Evolutionary conservation across 2,888 invertebrate genomes (phyloP).

Genomic region (Dasysyrphus tricinctus): DNA sequence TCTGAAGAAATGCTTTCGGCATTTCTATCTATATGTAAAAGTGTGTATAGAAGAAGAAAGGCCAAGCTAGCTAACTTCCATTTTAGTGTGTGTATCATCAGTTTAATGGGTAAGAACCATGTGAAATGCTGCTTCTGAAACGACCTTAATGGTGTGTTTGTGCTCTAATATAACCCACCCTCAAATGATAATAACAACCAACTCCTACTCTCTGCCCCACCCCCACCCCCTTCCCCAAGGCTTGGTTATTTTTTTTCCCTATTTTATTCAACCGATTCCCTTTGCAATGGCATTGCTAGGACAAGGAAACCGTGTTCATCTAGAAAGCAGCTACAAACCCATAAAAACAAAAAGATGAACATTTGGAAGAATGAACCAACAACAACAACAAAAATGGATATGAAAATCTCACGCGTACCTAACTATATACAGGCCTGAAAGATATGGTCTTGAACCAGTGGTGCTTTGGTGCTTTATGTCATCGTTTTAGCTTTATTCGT

Average conservation of each 20-base stretch:
- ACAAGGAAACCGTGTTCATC: slow-evolving; percentile 39
- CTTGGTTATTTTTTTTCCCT: slow-evolving; percentile 1
- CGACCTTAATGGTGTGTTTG: slow-evolving; percentile 72
- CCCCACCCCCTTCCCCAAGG: neutral
- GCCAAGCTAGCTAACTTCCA: slow-evolving; percentile 31
- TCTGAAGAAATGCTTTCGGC: neutral
- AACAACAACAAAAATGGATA: slow-evolving; percentile 26
- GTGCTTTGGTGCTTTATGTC: slow-evolving; percentile 44
- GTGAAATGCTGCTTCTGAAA: slow-evolving; percentile 54
- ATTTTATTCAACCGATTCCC: slow-evolving; percentile 4
- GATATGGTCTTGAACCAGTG: slow-evolving; percentile 37
- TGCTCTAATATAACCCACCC: slow-evolving; percentile 62
- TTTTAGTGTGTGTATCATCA: slow-evolving; percentile 39
- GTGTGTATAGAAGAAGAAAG: slow-evolving; percentile 13
- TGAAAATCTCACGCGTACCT: slow-evolving; percentile 49
- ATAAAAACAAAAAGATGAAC: slow-evolving; percentile 15
- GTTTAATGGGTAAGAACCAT: slow-evolving; percentile 55
- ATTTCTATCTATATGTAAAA: neutral
- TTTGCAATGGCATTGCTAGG: slow-evolving; percentile 19
- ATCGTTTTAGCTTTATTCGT: slow-evolving; percentile 35
- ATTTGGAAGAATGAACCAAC: neutral
- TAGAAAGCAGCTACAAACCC: slow-evolving; percentile 7
- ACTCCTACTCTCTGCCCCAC: too few species aligned
- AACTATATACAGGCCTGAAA: slow-evolving; percentile 28
- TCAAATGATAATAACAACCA: slow-evolving; percentile 59